Percentiles rank a stretch among this genome's conserved stretches.
These are phyloP conservation scores for Sebastiscus tertius DNA, from an alignment of 2,797 vertebrate genomes.

Conservation along the genomic window DNA sequence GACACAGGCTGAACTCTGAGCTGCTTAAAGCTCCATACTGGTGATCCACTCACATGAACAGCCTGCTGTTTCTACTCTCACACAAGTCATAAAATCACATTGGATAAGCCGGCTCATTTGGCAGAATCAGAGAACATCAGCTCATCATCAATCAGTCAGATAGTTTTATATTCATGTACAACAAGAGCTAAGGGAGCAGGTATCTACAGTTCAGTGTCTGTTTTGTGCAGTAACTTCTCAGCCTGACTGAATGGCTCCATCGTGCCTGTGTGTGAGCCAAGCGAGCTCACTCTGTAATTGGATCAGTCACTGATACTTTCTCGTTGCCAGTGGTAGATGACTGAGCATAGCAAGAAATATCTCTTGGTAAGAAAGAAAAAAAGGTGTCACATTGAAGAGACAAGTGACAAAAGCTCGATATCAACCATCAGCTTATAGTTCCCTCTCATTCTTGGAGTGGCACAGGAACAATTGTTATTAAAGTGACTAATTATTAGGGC, in stretches of 20 bases:
- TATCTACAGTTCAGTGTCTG: not conserved
- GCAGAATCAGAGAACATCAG: not conserved
- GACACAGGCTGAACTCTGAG: not conserved
- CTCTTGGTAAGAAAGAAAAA: not conserved
- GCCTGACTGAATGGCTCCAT: conserved; percentile 17
- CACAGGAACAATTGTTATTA: not conserved
- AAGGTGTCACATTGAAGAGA: not conserved
- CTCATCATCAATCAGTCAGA: not conserved
- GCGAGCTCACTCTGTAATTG: conserved; percentile 51
- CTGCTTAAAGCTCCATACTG: not conserved
- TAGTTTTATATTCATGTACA: not conserved
- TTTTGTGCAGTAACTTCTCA: conserved; percentile 11
- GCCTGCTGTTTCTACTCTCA: not conserved
- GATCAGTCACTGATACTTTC: conserved; percentile 60
- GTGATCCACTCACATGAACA: not conserved
- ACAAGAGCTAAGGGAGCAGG: not conserved
- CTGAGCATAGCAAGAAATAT: not conserved
- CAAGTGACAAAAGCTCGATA: not conserved
- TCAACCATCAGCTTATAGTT: not conserved
- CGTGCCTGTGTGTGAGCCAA: conserved; percentile 32
- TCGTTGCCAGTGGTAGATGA: conserved; percentile 33
- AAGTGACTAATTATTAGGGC: not conserved
- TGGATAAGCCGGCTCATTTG: not conserved
- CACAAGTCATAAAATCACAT: not conserved
- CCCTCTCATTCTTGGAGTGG: not conserved